Evolutionary conservation across 2,888 invertebrate species (phyloP).

Genomic region (Salticus scenicus): DNA sequence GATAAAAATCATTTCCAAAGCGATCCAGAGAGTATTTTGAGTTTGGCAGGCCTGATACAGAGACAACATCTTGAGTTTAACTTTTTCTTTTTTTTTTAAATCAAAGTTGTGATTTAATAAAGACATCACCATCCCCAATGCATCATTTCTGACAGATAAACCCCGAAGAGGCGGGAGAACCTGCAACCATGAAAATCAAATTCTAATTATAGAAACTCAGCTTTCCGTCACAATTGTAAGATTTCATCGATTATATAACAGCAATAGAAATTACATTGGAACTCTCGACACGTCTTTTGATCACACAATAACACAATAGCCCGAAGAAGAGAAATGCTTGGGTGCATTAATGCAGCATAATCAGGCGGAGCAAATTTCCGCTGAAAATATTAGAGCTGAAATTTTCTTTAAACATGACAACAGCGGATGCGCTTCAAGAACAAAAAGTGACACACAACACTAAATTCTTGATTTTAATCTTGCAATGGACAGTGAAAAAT

Average conservation of each 20-base stretch:
- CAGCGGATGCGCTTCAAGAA: neutral
- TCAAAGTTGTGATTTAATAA: too few species aligned
- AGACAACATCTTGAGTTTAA: too few species aligned
- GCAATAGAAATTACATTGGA: neutral
- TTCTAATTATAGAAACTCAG: neutral
- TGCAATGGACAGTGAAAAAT: too few species aligned
- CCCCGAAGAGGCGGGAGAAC: too few species aligned
- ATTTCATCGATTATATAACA: neutral
- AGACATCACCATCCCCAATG: too few species aligned
- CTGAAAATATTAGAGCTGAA: neutral
- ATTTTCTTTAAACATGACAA: neutral
- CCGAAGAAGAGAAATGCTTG: neutral
- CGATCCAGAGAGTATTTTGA: too few species aligned
- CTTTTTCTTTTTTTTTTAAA: too few species aligned
- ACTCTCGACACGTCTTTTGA: neutral
- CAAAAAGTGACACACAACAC: neutral
- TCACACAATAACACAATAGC: slow-evolving; percentile 19
- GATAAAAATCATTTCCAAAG: too few species aligned
- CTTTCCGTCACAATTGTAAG: neutral
- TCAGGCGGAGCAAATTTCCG: neutral
- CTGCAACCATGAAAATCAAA: neutral
- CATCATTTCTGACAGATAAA: too few species aligned
- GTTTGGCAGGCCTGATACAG: too few species aligned
- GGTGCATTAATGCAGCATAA: neutral
- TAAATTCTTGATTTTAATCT: too few species aligned